Base-by-base conservation (phyloP, 2,797 vertebrate genomes). In the Cirrhinus molitorella region DNA sequence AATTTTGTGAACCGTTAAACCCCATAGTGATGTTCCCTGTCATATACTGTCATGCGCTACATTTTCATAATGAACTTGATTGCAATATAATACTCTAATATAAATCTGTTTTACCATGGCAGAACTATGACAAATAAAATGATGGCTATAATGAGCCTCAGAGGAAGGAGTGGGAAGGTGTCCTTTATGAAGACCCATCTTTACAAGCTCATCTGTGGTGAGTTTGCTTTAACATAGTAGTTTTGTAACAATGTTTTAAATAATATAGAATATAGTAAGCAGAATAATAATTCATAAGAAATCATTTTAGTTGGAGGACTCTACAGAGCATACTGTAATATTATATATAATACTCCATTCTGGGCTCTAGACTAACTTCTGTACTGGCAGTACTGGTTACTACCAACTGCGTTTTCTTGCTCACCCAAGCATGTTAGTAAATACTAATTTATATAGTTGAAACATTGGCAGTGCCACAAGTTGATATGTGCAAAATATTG, bases 21-120 rank as follows among this genome's bases (percentile, higher is more conserved):
- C 40, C 40, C 40, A 47, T 49, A 47, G 40, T 72, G n/a, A 72
- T 72, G 40, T 40, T 72, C 70, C 70, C 43, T 49, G 70, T 72
- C 70, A 72, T 72, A 72, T 72, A 72, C 70, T 72, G 70, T 40
- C 31, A 37, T 43, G 10, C 37, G 70, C 40, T 72, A 72, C 70
- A 72, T 72, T 72, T 72, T 72, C 70, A 72, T 74, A 74, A 74
- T 74, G 45, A 74, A 51, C 71, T 53, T 74, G 71, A 74, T 74
- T 53, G 71, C 47, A 74, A 45, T 31, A 75, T 74, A 74, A 74
- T 73, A 73, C 23, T 74, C 71, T 74, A 74, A 74, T 74, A 74
- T 74, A 74, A 53, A 74, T 51, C 45, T 74, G 71, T 53, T 74
- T 74, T 74, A 74, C 71, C 43, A 74, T 74, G 71, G 71, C 71